Evolutionary conservation across 2,113 vertebrate genomes (phyloP).

Genomic region (Xiphias gladius): DNA sequence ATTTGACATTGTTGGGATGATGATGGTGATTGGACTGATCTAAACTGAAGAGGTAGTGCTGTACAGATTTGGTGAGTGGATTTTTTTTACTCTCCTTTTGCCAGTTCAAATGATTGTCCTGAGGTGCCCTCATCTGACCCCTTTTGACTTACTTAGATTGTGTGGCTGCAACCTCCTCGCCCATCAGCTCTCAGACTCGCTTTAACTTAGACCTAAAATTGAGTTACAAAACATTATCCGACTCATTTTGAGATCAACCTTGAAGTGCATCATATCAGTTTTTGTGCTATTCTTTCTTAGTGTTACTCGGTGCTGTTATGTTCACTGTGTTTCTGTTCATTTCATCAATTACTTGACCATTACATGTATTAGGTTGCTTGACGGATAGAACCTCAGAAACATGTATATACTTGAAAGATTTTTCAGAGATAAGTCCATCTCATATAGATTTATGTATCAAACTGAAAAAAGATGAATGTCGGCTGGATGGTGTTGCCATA

Average conservation of each 20-base stretch:
- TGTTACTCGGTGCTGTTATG: constrained; percentile 63
- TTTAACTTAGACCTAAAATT: constrained; percentile 50
- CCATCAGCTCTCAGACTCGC: constrained; percentile 37
- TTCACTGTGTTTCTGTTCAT: constrained; percentile 53
- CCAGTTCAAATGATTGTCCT: constrained; percentile 49
- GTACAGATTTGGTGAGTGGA: constrained; percentile 43
- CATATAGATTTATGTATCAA: constrained; percentile 67
- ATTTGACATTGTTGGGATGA: constrained; percentile 37
- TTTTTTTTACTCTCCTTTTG: constrained; percentile 59
- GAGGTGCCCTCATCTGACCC: constrained; percentile 44
- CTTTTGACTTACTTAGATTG: neutral
- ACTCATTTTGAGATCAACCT: constrained; percentile 39
- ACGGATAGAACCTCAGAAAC: constrained; percentile 80
- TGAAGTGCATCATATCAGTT: constrained; percentile 31
- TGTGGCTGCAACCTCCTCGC: constrained; percentile 15
- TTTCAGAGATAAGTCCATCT: constrained; percentile 70
- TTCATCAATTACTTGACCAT: constrained; percentile 67
- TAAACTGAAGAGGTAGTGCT: constrained; percentile 35
- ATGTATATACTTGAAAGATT: constrained; percentile 82
- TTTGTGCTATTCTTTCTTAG: constrained; percentile 45
- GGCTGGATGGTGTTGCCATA: constrained; percentile 72
- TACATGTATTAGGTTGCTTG: constrained; percentile 68
- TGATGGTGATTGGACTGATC: constrained; percentile 48
- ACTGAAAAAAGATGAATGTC: constrained; percentile 77
- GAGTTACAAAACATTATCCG: constrained; percentile 6